A percentile compares a stretch with the other conserved stretches of the same genome.
These are phyloP conservation scores for Heterocephalus glaber DNA, from an alignment of 2,113 vertebrate species.

Conservation along the genomic window DNA sequence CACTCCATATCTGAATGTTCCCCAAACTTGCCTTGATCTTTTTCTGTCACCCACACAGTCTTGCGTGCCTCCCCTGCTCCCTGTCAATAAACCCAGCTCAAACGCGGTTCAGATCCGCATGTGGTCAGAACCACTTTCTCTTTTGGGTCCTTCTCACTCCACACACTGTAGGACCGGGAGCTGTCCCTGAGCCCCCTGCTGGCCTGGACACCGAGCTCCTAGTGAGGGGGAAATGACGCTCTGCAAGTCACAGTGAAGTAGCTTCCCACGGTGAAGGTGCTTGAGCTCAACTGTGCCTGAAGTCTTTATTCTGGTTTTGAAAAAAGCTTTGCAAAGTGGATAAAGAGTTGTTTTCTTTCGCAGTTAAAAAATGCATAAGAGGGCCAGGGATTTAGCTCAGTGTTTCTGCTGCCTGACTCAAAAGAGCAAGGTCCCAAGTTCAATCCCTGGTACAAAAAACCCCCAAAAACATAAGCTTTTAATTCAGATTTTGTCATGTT, in stretches of 20 bases:
- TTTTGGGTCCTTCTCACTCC: not conserved
- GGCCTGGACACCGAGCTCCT: not conserved
- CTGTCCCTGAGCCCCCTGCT: not conserved
- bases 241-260: not conserved
- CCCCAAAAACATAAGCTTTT: too few species aligned
- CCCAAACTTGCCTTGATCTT: not conserved
- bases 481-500: not conserved
- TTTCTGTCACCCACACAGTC: not conserved
- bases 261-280: not conserved
- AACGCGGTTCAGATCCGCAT: not conserved
- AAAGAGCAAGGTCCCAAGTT: too few species aligned
- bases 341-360: constrained; percentile 22
- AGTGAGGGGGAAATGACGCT: not conserved
- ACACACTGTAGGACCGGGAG: not conserved
- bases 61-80: not conserved
- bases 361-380: not conserved
- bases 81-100: not conserved
- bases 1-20: not conserved
- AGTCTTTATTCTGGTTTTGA: not conserved
- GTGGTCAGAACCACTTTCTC: not conserved
- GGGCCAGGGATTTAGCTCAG: too few species aligned
- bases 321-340: not conserved
- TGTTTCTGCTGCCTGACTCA: too few species aligned
- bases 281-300: not conserved
- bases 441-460: too few species aligned